A percentile compares a stretch with the other conserved stretches of the same genome.
phyloP scores from a whole-genome alignment of 2,113 vertebrate genomes.

The Dromas ardeola region DNA sequence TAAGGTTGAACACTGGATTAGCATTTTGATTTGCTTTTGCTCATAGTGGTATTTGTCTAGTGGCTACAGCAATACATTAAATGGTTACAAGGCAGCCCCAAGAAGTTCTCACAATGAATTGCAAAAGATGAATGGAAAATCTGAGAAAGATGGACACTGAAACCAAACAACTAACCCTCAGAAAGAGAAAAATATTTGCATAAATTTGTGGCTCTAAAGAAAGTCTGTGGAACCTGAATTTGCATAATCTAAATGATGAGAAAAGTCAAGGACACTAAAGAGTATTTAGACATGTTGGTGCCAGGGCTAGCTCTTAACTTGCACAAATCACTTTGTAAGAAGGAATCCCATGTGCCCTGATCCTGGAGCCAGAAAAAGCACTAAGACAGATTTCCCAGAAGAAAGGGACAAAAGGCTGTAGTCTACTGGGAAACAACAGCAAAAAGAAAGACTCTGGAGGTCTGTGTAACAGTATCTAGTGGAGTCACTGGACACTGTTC shows the following conservation, averaged over 20 bases:
- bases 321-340: conserved; percentile 57
- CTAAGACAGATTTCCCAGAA: conserved; percentile 22
- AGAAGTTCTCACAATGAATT: conserved; percentile 20
- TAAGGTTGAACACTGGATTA: neutral
- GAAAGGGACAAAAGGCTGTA: conserved; percentile 38
- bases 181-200: conserved; percentile 57
- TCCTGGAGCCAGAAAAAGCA: conserved; percentile 30
- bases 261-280: conserved; percentile 50
- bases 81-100: neutral
- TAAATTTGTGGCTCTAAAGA: conserved; percentile 38
- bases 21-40: neutral
- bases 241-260: conserved; percentile 67
- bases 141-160: conserved; percentile 21
- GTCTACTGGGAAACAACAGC: neutral
- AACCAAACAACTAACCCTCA: neutral
- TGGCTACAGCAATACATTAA: neutral
- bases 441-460: neutral
- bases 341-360: neutral
- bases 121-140: conserved; percentile 36
- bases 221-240: conserved; percentile 39
- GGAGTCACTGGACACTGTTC: neutral
- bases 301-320: conserved; percentile 43
- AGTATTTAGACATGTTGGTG: conserved; percentile 61
- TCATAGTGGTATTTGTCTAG: neutral
- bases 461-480: neutral